Percentiles rank a stretch among this genome's conserved stretches.
Conservation (phyloP, 2,797 vertebrate species). For the Prionace glauca region DNA sequence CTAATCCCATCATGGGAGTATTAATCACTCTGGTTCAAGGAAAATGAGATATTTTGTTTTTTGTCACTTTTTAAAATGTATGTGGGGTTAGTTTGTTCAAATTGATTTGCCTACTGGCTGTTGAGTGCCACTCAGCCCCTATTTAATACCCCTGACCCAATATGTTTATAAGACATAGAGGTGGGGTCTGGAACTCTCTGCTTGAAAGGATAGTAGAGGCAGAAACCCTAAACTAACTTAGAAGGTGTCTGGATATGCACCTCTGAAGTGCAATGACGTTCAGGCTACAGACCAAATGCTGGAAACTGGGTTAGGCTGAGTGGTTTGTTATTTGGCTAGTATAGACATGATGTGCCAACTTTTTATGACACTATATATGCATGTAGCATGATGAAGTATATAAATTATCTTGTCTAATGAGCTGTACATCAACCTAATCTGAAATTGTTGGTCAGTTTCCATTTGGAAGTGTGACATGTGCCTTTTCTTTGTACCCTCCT, state of each 20-base stretch:
- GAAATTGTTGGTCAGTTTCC: neutral
- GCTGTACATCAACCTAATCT: neutral
- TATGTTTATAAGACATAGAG: neutral
- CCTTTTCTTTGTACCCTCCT: neutral
- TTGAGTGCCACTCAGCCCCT: neutral
- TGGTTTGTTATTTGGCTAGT: no score
- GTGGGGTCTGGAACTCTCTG: no score
- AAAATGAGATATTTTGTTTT: neutral
- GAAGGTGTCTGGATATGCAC: no score
- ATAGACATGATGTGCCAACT: no score
- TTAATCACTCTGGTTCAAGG: neutral
- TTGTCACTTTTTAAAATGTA: neutral
- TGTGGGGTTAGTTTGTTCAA: neutral
- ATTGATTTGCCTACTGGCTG: neutral
- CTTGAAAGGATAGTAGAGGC: no score
- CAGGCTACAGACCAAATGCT: no score
- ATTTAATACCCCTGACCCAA: neutral
- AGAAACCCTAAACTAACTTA: no score
- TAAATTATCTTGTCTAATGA: neutral
- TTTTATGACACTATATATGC: neutral
- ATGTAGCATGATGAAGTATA: neutral
- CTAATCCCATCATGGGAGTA: no score
- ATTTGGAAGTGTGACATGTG: neutral
- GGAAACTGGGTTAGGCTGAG: no score
- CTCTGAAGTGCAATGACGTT: no score